These are phyloP conservation scores for Neoaliturus tenellus DNA, from an alignment of 2,888 invertebrate genomes.

Conservation along the genomic window DNA sequence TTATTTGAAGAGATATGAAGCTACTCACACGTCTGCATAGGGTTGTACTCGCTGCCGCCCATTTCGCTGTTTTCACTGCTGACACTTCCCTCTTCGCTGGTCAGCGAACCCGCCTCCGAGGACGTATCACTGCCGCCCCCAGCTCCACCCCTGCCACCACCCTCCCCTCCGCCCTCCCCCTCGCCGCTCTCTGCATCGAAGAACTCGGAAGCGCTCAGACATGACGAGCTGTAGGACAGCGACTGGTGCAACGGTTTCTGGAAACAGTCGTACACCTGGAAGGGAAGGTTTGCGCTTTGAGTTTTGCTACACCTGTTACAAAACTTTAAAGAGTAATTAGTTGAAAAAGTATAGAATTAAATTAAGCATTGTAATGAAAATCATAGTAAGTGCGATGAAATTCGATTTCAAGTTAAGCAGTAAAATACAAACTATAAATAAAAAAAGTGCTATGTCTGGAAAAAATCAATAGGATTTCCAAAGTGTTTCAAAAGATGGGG, in stretches of 20 bases:
- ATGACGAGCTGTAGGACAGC: slow-evolving; percentile 85
- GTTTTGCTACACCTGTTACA: neutral
- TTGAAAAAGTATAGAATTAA: no score
- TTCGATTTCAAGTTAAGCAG: no score
- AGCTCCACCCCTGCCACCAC: slow-evolving; percentile 70
- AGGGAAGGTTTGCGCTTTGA: neutral
- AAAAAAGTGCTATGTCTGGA: no score
- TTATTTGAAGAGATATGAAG: no score
- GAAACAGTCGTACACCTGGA: slow-evolving; percentile 59
- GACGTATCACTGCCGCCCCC: slow-evolving; percentile 78
- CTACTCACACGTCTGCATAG: slow-evolving; percentile 70
- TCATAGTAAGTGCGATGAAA: no score
- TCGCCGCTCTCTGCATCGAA: slow-evolving; percentile 84
- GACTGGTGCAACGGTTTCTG: slow-evolving; percentile 79
- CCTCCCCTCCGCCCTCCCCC: slow-evolving; percentile 57
- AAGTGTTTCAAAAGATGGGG: no score
- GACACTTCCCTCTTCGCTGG: slow-evolving; percentile 81
- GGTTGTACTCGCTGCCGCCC: slow-evolving; percentile 73
- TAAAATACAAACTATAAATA: no score
- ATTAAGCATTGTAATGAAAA: no score
- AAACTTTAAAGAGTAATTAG: neutral
- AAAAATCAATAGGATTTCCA: no score
- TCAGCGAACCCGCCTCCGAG: slow-evolving; percentile 82
- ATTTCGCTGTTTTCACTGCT: slow-evolving; percentile 81
- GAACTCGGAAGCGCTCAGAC: slow-evolving; percentile 86